These are phyloP conservation scores for Pongo pygmaeus DNA, from an alignment of 2,113 vertebrate genomes.

Conservation along the genomic window DNA sequence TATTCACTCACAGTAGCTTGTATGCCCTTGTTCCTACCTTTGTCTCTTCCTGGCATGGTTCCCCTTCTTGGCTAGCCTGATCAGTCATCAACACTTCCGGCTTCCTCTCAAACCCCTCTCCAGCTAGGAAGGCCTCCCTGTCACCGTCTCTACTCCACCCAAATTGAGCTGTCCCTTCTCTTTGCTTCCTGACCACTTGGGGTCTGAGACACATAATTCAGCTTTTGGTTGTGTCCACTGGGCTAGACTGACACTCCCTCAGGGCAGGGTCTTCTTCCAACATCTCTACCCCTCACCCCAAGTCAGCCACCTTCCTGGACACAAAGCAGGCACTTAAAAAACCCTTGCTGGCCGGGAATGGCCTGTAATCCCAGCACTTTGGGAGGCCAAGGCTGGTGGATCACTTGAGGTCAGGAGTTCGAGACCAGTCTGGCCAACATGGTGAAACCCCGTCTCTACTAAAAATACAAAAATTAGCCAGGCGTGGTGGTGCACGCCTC, in stretches of 20 bases:
- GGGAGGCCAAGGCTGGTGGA: too few species aligned
- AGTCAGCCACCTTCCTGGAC: background rate
- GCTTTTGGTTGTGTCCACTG: background rate
- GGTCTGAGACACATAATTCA: background rate
- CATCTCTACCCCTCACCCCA: too few species aligned
- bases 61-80: background rate
- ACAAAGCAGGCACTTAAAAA: background rate
- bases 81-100: background rate
- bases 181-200: background rate
- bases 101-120: background rate
- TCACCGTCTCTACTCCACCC: background rate
- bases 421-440: too few species aligned
- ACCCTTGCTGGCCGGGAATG: background rate
- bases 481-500: fast-evolving
- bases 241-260: background rate
- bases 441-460: too few species aligned
- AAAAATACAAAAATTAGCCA: too few species aligned
- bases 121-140: background rate
- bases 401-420: too few species aligned
- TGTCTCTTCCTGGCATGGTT: background rate
- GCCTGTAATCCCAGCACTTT: too few species aligned
- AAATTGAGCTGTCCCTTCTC: background rate
- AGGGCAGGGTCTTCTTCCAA: background rate
- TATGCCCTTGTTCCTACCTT: background rate
- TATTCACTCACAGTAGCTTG: background rate